Conservation (phyloP, 2,888 invertebrate species). For the Gymnocheta viridis region DNA sequence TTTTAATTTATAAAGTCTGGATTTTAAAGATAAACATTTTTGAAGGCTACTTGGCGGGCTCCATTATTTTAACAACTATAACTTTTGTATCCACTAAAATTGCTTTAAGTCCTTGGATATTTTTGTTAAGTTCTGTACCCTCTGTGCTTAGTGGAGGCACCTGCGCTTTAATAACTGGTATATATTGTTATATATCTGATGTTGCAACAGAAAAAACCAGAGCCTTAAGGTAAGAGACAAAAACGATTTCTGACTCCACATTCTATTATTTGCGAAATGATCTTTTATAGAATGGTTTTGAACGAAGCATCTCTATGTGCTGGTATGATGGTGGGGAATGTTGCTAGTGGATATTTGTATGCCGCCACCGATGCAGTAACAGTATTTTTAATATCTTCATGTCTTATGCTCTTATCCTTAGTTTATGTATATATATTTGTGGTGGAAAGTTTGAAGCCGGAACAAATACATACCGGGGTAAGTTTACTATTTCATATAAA, state of each 20-base stretch:
- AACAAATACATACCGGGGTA: conserved; percentile 77
- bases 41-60: conserved; percentile 78
- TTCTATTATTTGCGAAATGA: not conserved
- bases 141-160: conserved; percentile 85
- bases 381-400: conserved; percentile 77
- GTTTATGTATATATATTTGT: conserved; percentile 77
- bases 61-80: conserved; percentile 74
- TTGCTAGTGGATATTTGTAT: conserved; percentile 85
- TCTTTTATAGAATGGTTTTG: conserved; percentile 84
- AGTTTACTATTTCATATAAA: conserved; percentile 26
- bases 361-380: conserved; percentile 78
- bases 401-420: conserved; percentile 75
- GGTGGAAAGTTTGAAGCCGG: conserved; percentile 78
- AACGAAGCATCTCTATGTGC: conserved; percentile 85
- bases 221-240: conserved; percentile 75
- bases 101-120: conserved; percentile 80
- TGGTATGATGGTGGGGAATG: conserved; percentile 85
- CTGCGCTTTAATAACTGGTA: conserved; percentile 85
- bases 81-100: conserved; percentile 74
- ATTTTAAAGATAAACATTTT: not conserved
- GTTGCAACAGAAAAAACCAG: conserved; percentile 84
- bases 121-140: conserved; percentile 84
- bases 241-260: not conserved
- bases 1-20: not conserved
- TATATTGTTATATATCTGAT: conserved; percentile 87